phyloP scores from a whole-genome alignment of 2,113 vertebrate genomes.

The Mormoops blainvillei region DNA sequence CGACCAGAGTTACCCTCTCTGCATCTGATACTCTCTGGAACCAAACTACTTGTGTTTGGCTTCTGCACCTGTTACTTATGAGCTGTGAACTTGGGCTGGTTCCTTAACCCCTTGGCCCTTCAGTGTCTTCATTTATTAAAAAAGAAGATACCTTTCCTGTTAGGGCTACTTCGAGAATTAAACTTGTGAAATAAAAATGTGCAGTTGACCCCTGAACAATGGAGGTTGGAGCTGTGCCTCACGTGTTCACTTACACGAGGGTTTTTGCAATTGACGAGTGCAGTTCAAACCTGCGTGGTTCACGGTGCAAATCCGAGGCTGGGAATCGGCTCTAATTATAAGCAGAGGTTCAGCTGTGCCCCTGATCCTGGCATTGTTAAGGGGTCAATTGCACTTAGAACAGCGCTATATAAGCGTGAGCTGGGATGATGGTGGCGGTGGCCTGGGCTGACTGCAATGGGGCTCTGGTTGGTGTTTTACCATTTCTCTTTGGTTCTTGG shows the following conservation, averaged over 20 bases:
- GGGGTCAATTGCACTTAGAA: not conserved
- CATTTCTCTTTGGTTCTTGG: not conserved
- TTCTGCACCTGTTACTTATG: not conserved
- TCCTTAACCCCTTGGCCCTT: not conserved
- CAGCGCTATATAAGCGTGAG: accelerated
- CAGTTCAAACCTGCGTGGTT: too few species aligned
- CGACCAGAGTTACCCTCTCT: not conserved
- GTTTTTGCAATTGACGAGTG: not conserved
- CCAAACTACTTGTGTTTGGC: not conserved
- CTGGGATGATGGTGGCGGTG: not conserved
- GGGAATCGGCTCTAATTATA: not conserved
- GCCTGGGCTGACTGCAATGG: not conserved
- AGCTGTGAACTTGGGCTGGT: not conserved
- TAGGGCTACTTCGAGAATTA: not conserved
- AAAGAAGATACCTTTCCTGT: not conserved
- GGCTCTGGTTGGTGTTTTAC: not conserved
- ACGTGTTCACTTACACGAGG: not conserved
- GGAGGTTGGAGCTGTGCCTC: not conserved
- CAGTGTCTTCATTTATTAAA: not conserved
- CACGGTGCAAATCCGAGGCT: not conserved
- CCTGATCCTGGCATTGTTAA: not conserved
- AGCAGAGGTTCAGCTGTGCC: not conserved
- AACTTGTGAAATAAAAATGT: not conserved
- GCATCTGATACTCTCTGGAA: not conserved
- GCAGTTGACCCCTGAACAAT: too few species aligned